These are phyloP conservation scores for Coreius guichenoti DNA, from an alignment of 2,797 vertebrate genomes.

Conservation along the genomic window DNA sequence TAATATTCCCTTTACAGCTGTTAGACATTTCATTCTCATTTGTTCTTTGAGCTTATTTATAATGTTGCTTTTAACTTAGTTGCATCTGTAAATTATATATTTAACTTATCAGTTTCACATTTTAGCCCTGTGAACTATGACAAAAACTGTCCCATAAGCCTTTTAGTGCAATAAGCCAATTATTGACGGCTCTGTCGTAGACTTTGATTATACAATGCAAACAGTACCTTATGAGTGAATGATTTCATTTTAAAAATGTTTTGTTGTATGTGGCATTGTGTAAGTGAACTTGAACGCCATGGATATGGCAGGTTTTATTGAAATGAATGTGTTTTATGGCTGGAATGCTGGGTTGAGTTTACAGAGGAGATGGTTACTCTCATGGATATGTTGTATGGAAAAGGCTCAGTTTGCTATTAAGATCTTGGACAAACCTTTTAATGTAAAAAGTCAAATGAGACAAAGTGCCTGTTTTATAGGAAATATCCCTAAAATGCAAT, in stretches of 20 bases:
- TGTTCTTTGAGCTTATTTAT: slow-evolving; percentile 14
- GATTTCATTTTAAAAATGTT: slow-evolving; percentile 1
- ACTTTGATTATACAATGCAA: slow-evolving; percentile 24
- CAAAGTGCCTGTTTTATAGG: slow-evolving; percentile 57
- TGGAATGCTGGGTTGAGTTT: slow-evolving; percentile 28
- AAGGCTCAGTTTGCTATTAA: not conserved
- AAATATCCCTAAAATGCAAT: slow-evolving; percentile 31
- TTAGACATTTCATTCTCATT: slow-evolving; percentile 13
- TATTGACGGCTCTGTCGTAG: slow-evolving; percentile 37
- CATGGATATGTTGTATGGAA: not conserved
- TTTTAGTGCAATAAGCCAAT: slow-evolving; percentile 60
- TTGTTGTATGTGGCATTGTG: slow-evolving; percentile 13
- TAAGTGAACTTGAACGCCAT: slow-evolving; percentile 19
- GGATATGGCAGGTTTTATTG: not conserved
- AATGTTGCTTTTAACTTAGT: not conserved
- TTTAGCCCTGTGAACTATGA: slow-evolving; percentile 34
- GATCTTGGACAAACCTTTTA: not conserved
- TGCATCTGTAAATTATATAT: slow-evolving; percentile 17
- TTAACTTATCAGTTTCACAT: slow-evolving; percentile 23
- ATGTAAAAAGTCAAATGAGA: slow-evolving; percentile 36
- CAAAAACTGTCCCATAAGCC: slow-evolving; percentile 33
- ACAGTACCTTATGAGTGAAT: slow-evolving; percentile 5
- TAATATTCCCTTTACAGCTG: not conserved
- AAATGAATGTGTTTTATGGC: slow-evolving; percentile 3
- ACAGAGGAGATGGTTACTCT: slow-evolving; percentile 13